Evolutionary conservation across 2,888 invertebrate genomes (phyloP).

Genomic region (Tachystola acroxantha): DNA sequence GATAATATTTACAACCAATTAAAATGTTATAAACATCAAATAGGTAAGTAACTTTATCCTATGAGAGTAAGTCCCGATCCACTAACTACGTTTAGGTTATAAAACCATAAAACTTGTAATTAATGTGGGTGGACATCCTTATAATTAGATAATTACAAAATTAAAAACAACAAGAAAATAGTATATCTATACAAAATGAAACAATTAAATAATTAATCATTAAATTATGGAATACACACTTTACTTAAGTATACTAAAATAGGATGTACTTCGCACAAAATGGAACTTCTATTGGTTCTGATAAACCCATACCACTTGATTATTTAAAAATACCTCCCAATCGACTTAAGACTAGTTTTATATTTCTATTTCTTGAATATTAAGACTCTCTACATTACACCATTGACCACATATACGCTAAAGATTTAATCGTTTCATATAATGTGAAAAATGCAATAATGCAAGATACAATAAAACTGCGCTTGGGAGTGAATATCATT

Average conservation of each 20-base stretch:
- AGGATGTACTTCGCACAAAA: slow-evolving; percentile 34
- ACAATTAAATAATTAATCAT: too few species aligned
- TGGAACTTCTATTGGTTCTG: slow-evolving; percentile 32
- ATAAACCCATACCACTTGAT: slow-evolving; percentile 29
- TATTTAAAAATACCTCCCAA: slow-evolving; percentile 21
- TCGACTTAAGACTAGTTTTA: slow-evolving; percentile 42
- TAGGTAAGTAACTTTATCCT: slow-evolving; percentile 31
- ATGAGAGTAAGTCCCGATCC: slow-evolving; percentile 44
- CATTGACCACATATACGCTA: slow-evolving; percentile 19
- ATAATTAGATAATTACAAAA: too few species aligned
- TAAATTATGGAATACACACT: too few species aligned
- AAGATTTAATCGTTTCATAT: slow-evolving; percentile 9
- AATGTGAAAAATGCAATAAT: too few species aligned
- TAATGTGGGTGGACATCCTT: too few species aligned
- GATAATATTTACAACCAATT: slow-evolving; percentile 63
- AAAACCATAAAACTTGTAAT: not conserved
- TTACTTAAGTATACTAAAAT: slow-evolving; percentile 5
- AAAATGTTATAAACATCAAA: slow-evolving; percentile 39
- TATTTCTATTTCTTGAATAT: slow-evolving; percentile 41
- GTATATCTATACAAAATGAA: too few species aligned
- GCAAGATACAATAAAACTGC: too few species aligned
- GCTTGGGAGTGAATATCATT: too few species aligned
- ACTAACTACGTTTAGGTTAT: not conserved
- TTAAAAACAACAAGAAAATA: too few species aligned
- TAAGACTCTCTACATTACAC: slow-evolving; percentile 26